phyloP scores from a whole-genome alignment of 30 jellyfish, hydroid and myxozoan species.

The Sanderia malayensis region DNA sequence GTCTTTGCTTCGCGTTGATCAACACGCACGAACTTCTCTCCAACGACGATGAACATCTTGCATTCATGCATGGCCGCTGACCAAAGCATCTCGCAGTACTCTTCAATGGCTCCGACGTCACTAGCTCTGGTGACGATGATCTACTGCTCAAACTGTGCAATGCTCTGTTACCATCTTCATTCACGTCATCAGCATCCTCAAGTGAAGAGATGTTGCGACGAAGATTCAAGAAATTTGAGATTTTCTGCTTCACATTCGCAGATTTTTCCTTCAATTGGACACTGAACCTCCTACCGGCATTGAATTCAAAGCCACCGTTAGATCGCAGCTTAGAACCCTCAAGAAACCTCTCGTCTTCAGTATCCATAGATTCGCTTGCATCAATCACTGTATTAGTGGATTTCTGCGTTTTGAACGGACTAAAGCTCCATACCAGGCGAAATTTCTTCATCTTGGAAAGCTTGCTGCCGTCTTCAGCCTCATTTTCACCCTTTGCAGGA shows the following conservation, averaged over 20 bases:
- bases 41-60: no score
- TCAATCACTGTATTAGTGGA: no score
- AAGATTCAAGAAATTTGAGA: neutral
- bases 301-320: no score
- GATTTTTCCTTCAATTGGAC: neutral
- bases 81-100: neutral
- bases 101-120: neutral
- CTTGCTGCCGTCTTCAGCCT: no score
- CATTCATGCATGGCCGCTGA: neutral
- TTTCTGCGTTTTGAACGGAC: no score
- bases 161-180: neutral
- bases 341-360: no score
- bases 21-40: neutral
- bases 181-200: neutral
- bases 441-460: no score
- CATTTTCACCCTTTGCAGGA: no score
- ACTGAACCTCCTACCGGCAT: neutral
- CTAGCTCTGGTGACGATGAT: neutral
- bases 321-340: no score
- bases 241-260: neutral
- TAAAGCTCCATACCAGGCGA: no score
- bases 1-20: neutral
- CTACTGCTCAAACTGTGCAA: neutral
- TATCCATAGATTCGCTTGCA: no score
- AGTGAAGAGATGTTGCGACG: no score